Base-by-base conservation (phyloP, 2,888 invertebrate genomes). In the Cyrtodaria siliqua region DNA sequence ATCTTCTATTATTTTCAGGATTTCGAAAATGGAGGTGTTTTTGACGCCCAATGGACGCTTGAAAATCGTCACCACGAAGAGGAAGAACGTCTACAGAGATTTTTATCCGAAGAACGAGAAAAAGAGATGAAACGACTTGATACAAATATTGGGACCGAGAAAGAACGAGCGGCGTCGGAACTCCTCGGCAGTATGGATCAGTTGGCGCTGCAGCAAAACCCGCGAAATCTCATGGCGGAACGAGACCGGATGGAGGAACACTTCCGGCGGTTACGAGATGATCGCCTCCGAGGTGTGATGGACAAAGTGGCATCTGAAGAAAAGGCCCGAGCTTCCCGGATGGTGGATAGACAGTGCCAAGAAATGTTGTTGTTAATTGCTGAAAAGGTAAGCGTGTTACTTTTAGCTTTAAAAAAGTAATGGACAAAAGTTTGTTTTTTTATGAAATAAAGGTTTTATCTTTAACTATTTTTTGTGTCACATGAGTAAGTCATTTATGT, bases 21-120 rank as follows among this genome's bases (percentile, higher is more conserved):
- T 93, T 92, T 91, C 79, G 91, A 91, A 79, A 87, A 85, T 63
- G 87, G 84, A 56, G 90, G 90, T 2, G 89, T 92, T 29, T 96
- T 98, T 93, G 98, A 98, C 94, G 97, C 97, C 91, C 99, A 99
- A 84, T 92, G 91, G 24, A 88, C 92, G 40, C 94, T 99, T 90
- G 99, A 99, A 94, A 97, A 98, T 96, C 96, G 97, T 92, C 99
- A 99, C 93, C 95, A 98, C 68, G 96, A 97, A 92, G 98, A 99
- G 93, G 99, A 99, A 94, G 99, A 99, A 89, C 97, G 98, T 89
- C 94, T 99, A 83, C 87, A 87, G 63, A 77, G 90, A 6, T 90
- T 89, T 66, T 73, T 90, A n/a, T 68, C 86, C 8, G 90, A 90
- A 70, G 90, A 90, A 55, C 60, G 89, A 56, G 89, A 89, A 67